Conservation (phyloP, 2,888 invertebrate genomes). For the Teleogryllus oceanicus region DNA sequence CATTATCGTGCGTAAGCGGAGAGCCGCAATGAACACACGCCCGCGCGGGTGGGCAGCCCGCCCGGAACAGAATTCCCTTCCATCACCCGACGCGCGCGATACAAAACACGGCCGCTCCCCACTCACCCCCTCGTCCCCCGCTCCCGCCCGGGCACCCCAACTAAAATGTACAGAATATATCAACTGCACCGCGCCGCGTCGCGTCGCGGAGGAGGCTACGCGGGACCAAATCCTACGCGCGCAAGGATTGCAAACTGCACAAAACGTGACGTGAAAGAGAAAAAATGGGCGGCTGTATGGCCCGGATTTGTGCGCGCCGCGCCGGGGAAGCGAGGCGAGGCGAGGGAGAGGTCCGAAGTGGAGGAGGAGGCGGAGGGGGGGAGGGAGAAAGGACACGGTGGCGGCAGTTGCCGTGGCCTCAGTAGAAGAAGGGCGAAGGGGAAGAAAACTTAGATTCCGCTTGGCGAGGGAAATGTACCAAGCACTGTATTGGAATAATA, state of each 20-base stretch:
- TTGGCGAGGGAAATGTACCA: too few species aligned
- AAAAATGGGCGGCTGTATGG: not conserved
- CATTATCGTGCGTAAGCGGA: too few species aligned
- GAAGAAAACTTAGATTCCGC: not conserved
- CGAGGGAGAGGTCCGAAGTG: not conserved
- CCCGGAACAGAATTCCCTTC: too few species aligned
- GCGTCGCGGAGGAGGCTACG: not conserved
- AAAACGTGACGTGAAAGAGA: slow-evolving; percentile 18
- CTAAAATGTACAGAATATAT: too few species aligned
- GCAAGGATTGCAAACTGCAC: slow-evolving; percentile 18
- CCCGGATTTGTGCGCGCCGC: not conserved
- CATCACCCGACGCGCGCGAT: too few species aligned
- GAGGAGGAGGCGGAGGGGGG: not conserved
- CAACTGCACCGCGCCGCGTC: too few species aligned
- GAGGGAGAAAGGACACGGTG: not conserved
- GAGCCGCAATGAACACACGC: too few species aligned
- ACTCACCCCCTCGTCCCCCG: too few species aligned
- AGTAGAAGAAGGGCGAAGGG: not conserved
- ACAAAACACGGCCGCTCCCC: too few species aligned
- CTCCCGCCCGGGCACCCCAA: too few species aligned
- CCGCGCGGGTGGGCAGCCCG: too few species aligned
- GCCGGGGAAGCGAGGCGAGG: not conserved
- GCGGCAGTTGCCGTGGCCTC: not conserved
- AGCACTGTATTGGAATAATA: too few species aligned
- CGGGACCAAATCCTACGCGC: not conserved